phyloP scores from a whole-genome alignment of 2,888 invertebrate genomes.

The Galerucella nymphaeae region DNA sequence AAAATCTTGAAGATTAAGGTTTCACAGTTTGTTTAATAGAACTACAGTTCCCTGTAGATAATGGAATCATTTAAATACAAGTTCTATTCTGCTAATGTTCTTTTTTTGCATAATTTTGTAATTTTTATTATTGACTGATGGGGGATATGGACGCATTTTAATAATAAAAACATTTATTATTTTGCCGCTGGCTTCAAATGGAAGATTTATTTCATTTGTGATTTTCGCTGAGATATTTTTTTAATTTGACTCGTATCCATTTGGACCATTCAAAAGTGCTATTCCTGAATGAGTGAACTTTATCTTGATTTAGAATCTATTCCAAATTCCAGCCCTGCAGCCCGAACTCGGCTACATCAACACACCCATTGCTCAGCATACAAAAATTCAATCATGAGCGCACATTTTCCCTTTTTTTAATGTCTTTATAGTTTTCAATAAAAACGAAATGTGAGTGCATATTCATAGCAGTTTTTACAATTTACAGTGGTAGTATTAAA shows the following conservation, averaged over 20 bases:
- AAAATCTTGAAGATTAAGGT: too few relatives aligned
- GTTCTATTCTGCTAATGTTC: background rate
- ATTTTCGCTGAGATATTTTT: slow-evolving; percentile 41
- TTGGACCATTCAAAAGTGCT: slow-evolving; percentile 41
- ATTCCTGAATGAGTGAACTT: slow-evolving; percentile 43
- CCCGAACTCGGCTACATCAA: slow-evolving; percentile 38
- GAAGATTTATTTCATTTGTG: slow-evolving; percentile 39
- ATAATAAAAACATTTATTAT: slow-evolving; percentile 36
- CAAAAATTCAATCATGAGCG: slow-evolving; percentile 34
- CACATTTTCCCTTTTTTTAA: background rate
- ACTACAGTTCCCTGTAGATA: background rate
- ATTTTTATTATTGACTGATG: slow-evolving; percentile 22
- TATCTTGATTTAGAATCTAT: slow-evolving; percentile 45
- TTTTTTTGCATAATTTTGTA: slow-evolving; percentile 8
- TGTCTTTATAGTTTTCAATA: background rate
- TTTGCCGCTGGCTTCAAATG: slow-evolving; percentile 31
- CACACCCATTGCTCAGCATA: slow-evolving; percentile 33
- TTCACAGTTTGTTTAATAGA: background rate
- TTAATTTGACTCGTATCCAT: slow-evolving; percentile 44
- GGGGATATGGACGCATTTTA: slow-evolving; percentile 25
- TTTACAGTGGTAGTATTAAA: background rate
- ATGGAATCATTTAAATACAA: background rate
- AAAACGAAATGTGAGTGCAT: background rate
- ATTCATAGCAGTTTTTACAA: background rate
- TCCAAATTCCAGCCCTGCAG: slow-evolving; percentile 40